Conservation (phyloP, 1,140 invertebrate species). For the Pteromalus puparum region DNA sequence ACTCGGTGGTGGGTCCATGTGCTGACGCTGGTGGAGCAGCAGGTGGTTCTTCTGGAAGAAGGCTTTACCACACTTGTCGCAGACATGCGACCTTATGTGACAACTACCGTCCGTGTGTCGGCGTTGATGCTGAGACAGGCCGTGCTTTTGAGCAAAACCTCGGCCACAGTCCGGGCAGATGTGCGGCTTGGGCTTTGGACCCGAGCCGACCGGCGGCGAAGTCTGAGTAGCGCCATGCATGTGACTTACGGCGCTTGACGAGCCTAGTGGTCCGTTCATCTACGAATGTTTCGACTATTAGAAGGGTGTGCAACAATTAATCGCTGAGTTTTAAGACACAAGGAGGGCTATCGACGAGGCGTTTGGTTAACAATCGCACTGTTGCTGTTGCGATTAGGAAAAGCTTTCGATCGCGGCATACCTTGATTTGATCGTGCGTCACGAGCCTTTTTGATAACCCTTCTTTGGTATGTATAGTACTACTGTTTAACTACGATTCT, state of each 20-base stretch:
- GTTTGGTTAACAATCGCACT: neutral
- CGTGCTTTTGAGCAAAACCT: conserved; percentile 89
- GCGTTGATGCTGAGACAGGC: conserved; percentile 84
- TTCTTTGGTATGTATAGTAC: conserved; percentile 4
- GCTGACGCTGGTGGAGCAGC: conserved; percentile 86
- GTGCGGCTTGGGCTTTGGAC: conserved; percentile 83
- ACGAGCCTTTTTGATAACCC: conserved; percentile 23
- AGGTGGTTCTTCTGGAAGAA: conserved; percentile 92
- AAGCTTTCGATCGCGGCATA: neutral
- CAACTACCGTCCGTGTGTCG: conserved; percentile 87
- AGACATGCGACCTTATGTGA: conserved; percentile 86
- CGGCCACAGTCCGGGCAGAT: conserved; percentile 89
- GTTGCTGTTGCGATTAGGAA: neutral
- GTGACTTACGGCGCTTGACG: conserved; percentile 67
- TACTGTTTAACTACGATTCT: neutral
- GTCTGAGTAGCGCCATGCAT: conserved; percentile 74
- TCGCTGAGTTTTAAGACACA: neutral
- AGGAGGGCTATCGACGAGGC: conserved; percentile 31
- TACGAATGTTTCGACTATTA: conserved; percentile 51
- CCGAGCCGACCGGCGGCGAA: conserved; percentile 68
- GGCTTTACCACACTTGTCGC: conserved; percentile 89
- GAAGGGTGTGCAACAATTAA: conserved; percentile 11
- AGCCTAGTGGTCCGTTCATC: conserved; percentile 72
- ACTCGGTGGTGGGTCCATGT: conserved; percentile 83
- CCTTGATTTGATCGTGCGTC: neutral